These are phyloP conservation scores for Netelia virgata DNA, from an alignment of 2,888 invertebrate species.

Conservation along the genomic window DNA sequence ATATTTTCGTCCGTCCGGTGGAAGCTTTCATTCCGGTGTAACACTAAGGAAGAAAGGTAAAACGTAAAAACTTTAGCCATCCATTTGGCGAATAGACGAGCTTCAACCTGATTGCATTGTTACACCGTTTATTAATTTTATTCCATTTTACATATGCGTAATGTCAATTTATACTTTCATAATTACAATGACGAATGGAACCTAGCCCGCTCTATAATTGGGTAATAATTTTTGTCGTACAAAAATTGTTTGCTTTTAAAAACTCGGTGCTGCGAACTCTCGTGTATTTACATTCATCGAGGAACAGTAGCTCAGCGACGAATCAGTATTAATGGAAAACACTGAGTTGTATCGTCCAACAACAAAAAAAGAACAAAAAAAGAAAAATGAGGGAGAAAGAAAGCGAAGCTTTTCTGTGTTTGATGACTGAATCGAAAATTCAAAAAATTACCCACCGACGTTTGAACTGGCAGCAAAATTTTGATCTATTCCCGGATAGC, in stretches of 20 bases:
- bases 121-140: constrained; percentile 39
- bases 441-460: constrained; percentile 26
- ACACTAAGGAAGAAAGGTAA: constrained; percentile 10
- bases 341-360: not conserved
- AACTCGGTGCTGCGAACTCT: constrained; percentile 41
- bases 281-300: not conserved
- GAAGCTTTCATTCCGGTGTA: not conserved
- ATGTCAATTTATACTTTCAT: constrained; percentile 31
- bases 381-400: not conserved
- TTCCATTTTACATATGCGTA: constrained; percentile 14
- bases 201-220: not conserved
- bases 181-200: constrained; percentile 1
- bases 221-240: constrained; percentile 33
- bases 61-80: constrained; percentile 7
- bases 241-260: constrained; percentile 28
- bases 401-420: constrained; percentile 1
- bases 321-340: not conserved
- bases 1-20: constrained; percentile 15
- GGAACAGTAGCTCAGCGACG: not conserved
- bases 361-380: not conserved
- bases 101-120: constrained; percentile 40
- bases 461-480: not conserved
- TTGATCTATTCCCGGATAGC: not conserved
- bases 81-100: constrained; percentile 29
- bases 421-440: not conserved